phyloP scores from a whole-genome alignment of 2,113 vertebrate species.

The Quiscalus mexicanus region DNA sequence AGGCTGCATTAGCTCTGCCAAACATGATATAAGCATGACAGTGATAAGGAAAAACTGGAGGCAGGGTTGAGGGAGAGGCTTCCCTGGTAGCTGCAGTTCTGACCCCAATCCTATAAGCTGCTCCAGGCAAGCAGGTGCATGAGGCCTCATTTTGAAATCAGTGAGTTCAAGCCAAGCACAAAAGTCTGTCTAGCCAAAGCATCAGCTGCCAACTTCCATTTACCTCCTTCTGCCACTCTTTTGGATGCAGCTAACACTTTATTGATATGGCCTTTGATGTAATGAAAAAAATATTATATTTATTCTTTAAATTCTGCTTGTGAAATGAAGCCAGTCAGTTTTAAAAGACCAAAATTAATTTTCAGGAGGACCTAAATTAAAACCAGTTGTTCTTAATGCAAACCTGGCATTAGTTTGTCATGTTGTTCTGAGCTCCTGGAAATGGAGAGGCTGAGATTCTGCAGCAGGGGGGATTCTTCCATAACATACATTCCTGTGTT shows the following conservation, averaged over 20 bases:
- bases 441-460: neutral
- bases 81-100: constrained; percentile 11
- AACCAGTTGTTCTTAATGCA: neutral
- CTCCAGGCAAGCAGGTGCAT: constrained; percentile 17
- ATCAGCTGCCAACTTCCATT: neutral
- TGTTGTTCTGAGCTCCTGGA: neutral
- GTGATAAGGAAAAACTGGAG: constrained; percentile 18
- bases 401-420: neutral
- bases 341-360: neutral
- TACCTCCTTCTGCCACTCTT: neutral
- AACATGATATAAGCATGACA: neutral
- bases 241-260: neutral
- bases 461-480: neutral
- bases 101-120: constrained; percentile 50
- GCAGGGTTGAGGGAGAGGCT: neutral
- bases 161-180: constrained; percentile 11
- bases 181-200: neutral
- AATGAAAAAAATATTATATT: neutral
- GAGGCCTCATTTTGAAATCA: constrained; percentile 27
- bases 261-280: neutral
- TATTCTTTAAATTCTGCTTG: neutral
- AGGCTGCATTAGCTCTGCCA: constrained; percentile 8
- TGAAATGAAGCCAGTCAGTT: neutral
- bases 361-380: neutral
- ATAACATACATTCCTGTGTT: neutral